These are phyloP conservation scores for Quadriops clusia DNA, from an alignment of 2,888 invertebrate genomes.

Conservation along the genomic window DNA sequence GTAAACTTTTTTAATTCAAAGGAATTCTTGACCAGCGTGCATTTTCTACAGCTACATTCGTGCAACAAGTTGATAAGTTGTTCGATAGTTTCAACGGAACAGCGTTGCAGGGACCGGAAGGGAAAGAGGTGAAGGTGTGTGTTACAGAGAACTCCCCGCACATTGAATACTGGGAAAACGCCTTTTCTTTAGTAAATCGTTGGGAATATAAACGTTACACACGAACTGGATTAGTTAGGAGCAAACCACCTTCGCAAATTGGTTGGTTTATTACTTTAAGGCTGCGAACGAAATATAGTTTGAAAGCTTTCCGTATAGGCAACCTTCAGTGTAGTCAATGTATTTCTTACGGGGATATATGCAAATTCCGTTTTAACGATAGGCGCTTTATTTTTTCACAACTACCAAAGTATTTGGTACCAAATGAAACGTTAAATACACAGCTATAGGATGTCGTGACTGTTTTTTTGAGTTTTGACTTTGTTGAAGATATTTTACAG, in stretches of 20 bases:
- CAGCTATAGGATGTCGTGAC: too few relatives aligned
- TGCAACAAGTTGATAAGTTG: slow-evolving; percentile 16
- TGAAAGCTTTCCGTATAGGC: too few relatives aligned
- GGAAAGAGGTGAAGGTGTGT: slow-evolving; percentile 12
- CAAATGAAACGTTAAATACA: too few relatives aligned
- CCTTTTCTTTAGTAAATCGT: slow-evolving; percentile 12
- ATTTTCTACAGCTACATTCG: slow-evolving; percentile 16
- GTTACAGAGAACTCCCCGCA: slow-evolving; percentile 14
- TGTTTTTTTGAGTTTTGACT: too few relatives aligned
- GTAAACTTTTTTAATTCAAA: too few relatives aligned
- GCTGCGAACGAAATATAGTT: too few relatives aligned
- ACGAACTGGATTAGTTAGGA: slow-evolving; percentile 6
- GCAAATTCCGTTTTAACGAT: too few relatives aligned
- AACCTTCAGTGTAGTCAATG: too few relatives aligned
- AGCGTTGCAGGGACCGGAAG: slow-evolving; percentile 7
- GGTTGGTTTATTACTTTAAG: slow-evolving; percentile 14
- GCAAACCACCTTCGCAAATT: slow-evolving; percentile 16
- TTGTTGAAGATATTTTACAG: too few relatives aligned
- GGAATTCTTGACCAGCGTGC: slow-evolving; percentile 11
- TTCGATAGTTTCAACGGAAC: slow-evolving; percentile 21
- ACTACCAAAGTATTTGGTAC: too few relatives aligned
- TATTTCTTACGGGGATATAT: too few relatives aligned
- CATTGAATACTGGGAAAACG: slow-evolving; percentile 11
- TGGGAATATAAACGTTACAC: slow-evolving; percentile 10
- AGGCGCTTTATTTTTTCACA: too few relatives aligned